Evolutionary conservation across 2,797 vertebrate genomes (phyloP).

Genomic region (Karalla daura): DNA sequence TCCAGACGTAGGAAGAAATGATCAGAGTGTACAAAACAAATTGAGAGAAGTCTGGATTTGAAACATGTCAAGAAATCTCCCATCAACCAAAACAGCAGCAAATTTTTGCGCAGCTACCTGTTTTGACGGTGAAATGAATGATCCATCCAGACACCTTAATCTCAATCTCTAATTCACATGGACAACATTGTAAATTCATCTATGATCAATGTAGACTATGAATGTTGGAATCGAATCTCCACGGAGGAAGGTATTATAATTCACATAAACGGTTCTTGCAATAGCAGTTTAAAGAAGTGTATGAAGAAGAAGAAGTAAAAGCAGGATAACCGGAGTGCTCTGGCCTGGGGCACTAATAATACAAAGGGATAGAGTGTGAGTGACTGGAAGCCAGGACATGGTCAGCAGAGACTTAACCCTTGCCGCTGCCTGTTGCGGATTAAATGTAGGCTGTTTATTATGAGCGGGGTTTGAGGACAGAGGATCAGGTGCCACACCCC

Average conservation of each 20-base stretch:
- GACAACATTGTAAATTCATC: conserved; percentile 10
- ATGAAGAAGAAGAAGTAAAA: no score
- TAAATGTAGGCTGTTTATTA: conserved; percentile 67
- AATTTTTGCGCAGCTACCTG: not conserved
- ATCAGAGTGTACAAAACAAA: not conserved
- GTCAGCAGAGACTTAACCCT: conserved; percentile 60
- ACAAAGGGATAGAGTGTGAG: conserved; percentile 36
- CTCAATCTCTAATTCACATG: conserved; percentile 17
- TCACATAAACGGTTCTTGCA: conserved; percentile 50
- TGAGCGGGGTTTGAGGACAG: conserved; percentile 41
- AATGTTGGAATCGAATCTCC: conserved; percentile 8
- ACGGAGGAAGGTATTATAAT: no score
- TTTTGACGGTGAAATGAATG: conserved; percentile 19
- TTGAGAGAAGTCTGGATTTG: not conserved
- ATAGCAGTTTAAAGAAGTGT: conserved; percentile 53
- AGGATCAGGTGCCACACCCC: conserved; percentile 68
- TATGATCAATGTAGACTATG: conserved; percentile 13
- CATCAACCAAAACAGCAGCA: not conserved
- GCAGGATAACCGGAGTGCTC: no score
- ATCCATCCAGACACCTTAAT: conserved; percentile 22
- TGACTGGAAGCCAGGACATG: conserved; percentile 41
- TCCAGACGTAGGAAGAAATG: not conserved
- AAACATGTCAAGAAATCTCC: not conserved
- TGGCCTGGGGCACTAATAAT: no score
- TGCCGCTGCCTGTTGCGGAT: conserved; percentile 62